A percentile compares a stretch with the other conserved stretches of the same genome.
Conservation (phyloP, 2,888 invertebrate species). For the Sepioteuthis lessoniana region DNA sequence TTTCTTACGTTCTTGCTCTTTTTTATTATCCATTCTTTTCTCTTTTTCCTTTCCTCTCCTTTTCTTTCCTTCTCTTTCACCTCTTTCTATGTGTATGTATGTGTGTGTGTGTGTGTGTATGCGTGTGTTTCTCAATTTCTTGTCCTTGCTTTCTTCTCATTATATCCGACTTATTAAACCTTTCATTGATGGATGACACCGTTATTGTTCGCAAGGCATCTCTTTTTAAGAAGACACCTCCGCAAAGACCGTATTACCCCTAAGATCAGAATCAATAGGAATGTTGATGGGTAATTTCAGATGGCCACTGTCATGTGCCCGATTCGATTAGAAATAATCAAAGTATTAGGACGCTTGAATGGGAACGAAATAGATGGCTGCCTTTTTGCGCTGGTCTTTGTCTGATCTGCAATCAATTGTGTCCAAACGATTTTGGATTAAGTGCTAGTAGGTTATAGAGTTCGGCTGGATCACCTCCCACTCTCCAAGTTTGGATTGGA, state of each 20-base stretch:
- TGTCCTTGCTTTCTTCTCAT: neutral
- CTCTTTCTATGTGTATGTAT: too few relatives aligned
- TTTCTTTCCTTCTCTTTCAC: too few relatives aligned
- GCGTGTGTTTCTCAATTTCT: neutral
- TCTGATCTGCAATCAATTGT: neutral
- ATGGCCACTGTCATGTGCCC: neutral
- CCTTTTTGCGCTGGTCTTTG: neutral
- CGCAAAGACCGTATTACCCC: neutral
- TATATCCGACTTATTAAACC: neutral
- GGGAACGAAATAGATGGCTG: neutral
- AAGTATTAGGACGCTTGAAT: neutral
- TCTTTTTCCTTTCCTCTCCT: neutral
- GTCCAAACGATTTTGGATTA: neutral
- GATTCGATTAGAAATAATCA: neutral
- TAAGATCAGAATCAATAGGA: neutral
- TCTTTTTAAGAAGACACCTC: neutral
- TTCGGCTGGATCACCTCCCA: too few relatives aligned
- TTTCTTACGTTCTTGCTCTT: accelerated
- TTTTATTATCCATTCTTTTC: too few relatives aligned
- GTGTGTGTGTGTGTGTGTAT: too few relatives aligned
- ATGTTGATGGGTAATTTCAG: neutral
- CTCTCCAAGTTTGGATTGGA: too few relatives aligned
- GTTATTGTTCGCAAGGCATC: neutral
- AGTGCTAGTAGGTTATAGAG: too few relatives aligned
- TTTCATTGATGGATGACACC: neutral